Percentiles rank a stretch among this genome's conserved stretches.
These are phyloP conservation scores for Toxonevra muliebris DNA, from an alignment of 2,888 invertebrate genomes.

Conservation along the genomic window DNA sequence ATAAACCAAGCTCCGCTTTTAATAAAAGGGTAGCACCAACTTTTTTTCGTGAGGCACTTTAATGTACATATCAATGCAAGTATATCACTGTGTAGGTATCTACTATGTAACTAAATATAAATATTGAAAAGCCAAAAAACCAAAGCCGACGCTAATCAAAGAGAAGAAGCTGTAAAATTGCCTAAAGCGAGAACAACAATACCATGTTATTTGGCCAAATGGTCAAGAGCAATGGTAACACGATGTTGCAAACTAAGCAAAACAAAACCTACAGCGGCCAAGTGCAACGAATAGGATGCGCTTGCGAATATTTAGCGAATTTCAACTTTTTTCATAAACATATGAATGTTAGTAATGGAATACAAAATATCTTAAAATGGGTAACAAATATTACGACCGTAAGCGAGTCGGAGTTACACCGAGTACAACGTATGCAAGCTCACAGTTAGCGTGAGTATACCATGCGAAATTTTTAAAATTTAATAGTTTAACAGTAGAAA, in stretches of 20 bases:
- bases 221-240: too few relatives aligned
- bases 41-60: too few relatives aligned
- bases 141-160: constrained; percentile 37
- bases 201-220: constrained; percentile 27
- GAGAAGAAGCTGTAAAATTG: constrained; percentile 40
- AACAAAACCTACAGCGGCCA: constrained; percentile 16
- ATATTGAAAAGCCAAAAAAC: background rate
- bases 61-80: too few relatives aligned
- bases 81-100: too few relatives aligned
- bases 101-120: too few relatives aligned
- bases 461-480: constrained; percentile 20
- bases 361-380: too few relatives aligned
- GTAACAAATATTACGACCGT: too few relatives aligned
- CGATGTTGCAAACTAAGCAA: constrained; percentile 8
- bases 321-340: too few relatives aligned
- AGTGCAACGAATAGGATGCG: background rate
- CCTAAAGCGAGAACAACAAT: constrained; percentile 29
- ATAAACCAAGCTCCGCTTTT: too few relatives aligned
- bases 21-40: too few relatives aligned
- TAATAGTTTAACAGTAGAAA: constrained; percentile 14
- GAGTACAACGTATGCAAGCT: background rate
- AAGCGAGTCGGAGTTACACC: background rate
- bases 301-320: background rate
- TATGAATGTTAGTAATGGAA: too few relatives aligned
- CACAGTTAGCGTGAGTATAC: background rate